Conservation (phyloP, 2,888 invertebrate species). For the Leistus spinibarbis region DNA sequence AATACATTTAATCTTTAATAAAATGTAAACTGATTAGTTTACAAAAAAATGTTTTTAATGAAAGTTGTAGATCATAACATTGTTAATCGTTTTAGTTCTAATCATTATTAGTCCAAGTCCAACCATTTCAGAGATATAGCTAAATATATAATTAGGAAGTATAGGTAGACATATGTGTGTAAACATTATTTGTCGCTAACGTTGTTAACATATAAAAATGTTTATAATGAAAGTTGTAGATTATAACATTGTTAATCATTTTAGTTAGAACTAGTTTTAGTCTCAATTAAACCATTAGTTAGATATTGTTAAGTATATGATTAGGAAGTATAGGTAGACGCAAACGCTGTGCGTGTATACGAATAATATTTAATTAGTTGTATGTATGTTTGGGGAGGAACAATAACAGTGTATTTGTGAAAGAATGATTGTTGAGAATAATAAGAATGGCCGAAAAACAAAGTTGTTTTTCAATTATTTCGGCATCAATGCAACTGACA, state of each 20-base stretch:
- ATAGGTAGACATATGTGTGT: too few species aligned
- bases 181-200: too few species aligned
- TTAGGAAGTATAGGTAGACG: too few species aligned
- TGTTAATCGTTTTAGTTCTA: neutral
- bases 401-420: too few species aligned
- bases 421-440: neutral
- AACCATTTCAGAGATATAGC: neutral
- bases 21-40: neutral
- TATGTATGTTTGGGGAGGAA: too few species aligned
- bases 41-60: neutral
- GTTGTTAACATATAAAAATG: neutral
- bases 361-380: too few species aligned
- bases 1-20: too few species aligned
- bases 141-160: too few species aligned
- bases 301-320: neutral
- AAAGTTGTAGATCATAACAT: neutral
- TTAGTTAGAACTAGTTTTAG: neutral
- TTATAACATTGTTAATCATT: neutral
- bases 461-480: slow-evolving; percentile 40
- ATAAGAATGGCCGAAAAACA: slow-evolving; percentile 20
- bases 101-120: neutral
- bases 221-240: neutral
- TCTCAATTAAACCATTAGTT: neutral
- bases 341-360: too few species aligned
- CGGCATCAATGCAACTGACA: slow-evolving; percentile 40